Conservation (phyloP, 2,113 vertebrate species). For the Microcebus murinus region DNA sequence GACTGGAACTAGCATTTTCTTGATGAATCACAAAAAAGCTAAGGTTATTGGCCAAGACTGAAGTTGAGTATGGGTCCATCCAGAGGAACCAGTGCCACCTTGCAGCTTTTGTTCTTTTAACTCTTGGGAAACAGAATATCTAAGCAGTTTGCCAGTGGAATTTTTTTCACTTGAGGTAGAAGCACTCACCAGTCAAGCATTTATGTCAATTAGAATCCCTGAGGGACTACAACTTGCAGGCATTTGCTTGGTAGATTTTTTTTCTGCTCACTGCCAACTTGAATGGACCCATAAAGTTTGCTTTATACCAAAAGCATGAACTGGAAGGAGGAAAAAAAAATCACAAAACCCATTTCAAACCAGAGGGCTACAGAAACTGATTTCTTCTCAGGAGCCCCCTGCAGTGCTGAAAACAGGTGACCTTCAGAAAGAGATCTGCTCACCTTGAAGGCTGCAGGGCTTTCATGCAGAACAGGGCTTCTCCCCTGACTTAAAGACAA, state of each 20-base stretch:
- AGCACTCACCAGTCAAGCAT: not conserved
- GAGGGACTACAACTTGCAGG: not conserved
- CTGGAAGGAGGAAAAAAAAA: no score
- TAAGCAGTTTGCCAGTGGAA: not conserved
- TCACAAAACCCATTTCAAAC: not conserved
- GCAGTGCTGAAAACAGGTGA: not conserved
- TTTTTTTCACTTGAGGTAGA: not conserved
- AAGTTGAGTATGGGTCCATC: not conserved
- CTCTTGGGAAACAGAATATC: not conserved
- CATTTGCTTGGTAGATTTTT: not conserved
- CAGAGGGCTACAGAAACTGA: not conserved
- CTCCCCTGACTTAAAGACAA: not conserved
- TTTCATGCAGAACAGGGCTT: not conserved
- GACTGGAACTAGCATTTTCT: not conserved
- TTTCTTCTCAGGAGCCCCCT: not conserved
- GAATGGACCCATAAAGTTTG: not conserved
- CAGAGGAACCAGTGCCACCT: not conserved
- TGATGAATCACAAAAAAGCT: not conserved
- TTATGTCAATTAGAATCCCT: not conserved
- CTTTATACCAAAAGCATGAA: not conserved
- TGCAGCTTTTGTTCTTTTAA: not conserved
- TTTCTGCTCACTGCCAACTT: not conserved
- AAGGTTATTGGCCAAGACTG: not conserved
- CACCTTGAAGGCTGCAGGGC: not conserved
- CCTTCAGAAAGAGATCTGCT: not conserved